Base-by-base conservation (phyloP, 1,140 invertebrate species). In the Sinonovacula constricta region DNA sequence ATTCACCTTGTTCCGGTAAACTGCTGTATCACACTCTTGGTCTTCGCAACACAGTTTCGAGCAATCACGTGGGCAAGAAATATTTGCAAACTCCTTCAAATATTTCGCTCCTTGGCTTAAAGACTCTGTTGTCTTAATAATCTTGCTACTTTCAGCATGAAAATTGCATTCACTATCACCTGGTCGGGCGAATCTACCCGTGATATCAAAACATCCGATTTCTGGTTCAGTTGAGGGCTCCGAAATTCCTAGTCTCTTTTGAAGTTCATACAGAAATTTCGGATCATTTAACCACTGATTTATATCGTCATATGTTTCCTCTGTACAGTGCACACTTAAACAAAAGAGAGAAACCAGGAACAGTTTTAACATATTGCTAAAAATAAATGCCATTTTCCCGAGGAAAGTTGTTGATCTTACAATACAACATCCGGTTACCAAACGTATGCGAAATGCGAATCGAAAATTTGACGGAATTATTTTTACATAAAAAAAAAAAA, bases 101-200 rank as follows among this genome's bases (percentile, higher is more conserved):
- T 69, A 78, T 63, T 51, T 36, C 12, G 75, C 75, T 62, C 75
- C 75, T 18, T 33, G 49, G 34, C 28, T 15, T 14, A 78, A 4
- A 15, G 75, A 78, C 53, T 78, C 75, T 53, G 12, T 7, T 10
- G 75, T 78, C 51, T 78, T 78, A 4, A 78, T 78, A n/a, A 78
- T 78, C n/a, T 33, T 34, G 39, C 57, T 69, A 36, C 49, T 26
- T 30, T 51, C 69, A 24, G 75, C 45, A 59, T 34, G 18, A 31
- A 78, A 78, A 28, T 30, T 51, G 34, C 75, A 78, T 0, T 33
- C 57, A 12, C 18, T 28, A 2, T 26, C 14, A 18, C 60, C 3
- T 34, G 28, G 36, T 28, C 65, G 65, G 5, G 66, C 51, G 5
- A n/a, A 39, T n/a, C 53, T n/a, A n/a, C n/a, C n/a, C n/a, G n/a